These are phyloP conservation scores for Thaumetopoea pityocampa DNA, from an alignment of 1,140 invertebrate species.

Conservation along the genomic window DNA sequence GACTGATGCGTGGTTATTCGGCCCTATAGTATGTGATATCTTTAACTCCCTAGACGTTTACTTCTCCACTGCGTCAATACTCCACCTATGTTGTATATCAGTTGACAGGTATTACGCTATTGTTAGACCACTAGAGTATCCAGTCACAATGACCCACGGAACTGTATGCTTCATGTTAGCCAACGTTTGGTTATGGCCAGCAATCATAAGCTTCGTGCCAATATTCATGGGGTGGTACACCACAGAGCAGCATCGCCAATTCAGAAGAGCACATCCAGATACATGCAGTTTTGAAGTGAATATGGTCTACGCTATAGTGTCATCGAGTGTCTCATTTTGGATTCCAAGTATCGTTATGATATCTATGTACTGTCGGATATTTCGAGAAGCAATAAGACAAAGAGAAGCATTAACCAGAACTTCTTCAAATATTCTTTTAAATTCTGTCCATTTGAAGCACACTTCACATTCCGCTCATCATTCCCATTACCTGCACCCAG, in stretches of 20 bases:
- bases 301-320: conserved; percentile 91
- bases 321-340: conserved; percentile 95
- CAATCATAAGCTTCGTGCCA: conserved; percentile 95
- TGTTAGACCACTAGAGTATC: conserved; percentile 91
- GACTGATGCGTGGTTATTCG: conserved; percentile 91
- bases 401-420: conserved; percentile 89
- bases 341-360: conserved; percentile 96
- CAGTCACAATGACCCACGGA: conserved; percentile 89
- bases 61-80: conserved; percentile 95
- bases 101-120: conserved; percentile 96
- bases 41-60: conserved; percentile 97
- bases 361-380: conserved; percentile 93
- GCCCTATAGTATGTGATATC: conserved; percentile 92
- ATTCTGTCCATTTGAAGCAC: conserved; percentile 87
- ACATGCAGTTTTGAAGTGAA: conserved; percentile 93
- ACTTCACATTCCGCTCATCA: conserved; percentile 81
- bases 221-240: conserved; percentile 96
- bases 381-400: conserved; percentile 92
- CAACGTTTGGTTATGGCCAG: conserved; percentile 93
- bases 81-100: conserved; percentile 96
- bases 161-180: conserved; percentile 89
- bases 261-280: conserved; percentile 82
- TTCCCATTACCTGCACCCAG: conserved; percentile 81
- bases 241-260: conserved; percentile 84
- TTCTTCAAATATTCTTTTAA: conserved; percentile 87